Percentiles rank a stretch among this genome's conserved stretches.
These are phyloP conservation scores for Chaunax sp. DNA, from an alignment of 2,797 vertebrate genomes.

Conservation along the genomic window DNA sequence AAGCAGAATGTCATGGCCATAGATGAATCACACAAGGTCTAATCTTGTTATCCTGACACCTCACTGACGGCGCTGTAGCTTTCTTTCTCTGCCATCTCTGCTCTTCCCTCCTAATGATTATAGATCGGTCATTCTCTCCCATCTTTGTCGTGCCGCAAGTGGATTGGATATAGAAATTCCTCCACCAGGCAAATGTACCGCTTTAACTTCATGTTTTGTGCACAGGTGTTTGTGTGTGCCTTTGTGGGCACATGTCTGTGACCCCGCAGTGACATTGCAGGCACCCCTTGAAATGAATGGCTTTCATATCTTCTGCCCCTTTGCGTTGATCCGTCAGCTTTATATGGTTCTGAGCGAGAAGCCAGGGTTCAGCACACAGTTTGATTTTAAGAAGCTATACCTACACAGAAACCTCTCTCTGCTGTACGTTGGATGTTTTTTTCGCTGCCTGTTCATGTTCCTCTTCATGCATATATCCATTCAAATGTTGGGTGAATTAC, in stretches of 20 bases:
- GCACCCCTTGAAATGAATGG: constrained; percentile 77
- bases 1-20: constrained; percentile 63
- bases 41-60: constrained; percentile 83
- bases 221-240: constrained; percentile 9
- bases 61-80: constrained; percentile 73
- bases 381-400: constrained; percentile 58
- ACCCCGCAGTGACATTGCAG: constrained; percentile 36
- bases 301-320: constrained; percentile 75
- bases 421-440: constrained; percentile 18
- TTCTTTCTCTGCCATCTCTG: constrained; percentile 67
- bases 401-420: constrained; percentile 37
- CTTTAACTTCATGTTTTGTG: constrained; percentile 38
- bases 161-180: constrained; percentile 68
- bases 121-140: constrained; percentile 73
- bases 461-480: neutral
- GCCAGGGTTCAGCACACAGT: constrained; percentile 54
- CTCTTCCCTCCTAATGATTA: constrained; percentile 81
- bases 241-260: constrained; percentile 9
- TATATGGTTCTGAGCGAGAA: constrained; percentile 60
- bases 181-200: constrained; percentile 37
- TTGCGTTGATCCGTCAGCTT: constrained; percentile 73
- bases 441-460: neutral
- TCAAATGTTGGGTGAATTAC: neutral
- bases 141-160: constrained; percentile 59
- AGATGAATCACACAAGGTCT: constrained; percentile 81